phyloP scores from a whole-genome alignment of 64 coral and sea anemone genomes.

The Stichodactyla helianthus region DNA sequence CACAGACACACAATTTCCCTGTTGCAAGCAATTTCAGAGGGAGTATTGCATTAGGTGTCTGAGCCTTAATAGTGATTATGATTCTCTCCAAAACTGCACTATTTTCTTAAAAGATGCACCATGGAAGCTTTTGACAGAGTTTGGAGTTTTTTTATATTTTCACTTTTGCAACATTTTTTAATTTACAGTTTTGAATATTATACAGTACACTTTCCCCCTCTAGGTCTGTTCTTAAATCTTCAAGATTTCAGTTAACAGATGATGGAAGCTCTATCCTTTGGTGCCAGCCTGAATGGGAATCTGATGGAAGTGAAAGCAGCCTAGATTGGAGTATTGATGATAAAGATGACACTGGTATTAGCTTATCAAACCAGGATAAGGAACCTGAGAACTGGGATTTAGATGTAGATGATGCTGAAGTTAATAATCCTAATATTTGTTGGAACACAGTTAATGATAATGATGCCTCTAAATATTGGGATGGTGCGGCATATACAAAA shows the following conservation, averaged over 20 bases:
- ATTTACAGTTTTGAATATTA: no score
- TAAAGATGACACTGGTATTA: background rate
- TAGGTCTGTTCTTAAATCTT: conserved; percentile 29
- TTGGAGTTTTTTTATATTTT: no score
- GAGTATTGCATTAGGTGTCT: no score
- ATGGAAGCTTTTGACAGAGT: no score
- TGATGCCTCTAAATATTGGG: conserved; percentile 25
- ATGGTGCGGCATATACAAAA: background rate
- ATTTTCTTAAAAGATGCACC: no score
- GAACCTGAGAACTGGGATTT: conserved; percentile 28
- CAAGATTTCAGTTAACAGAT: conserved; percentile 33
- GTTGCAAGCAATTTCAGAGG: no score
- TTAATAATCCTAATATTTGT: conserved; percentile 21
- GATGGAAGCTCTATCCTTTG: conserved; percentile 34
- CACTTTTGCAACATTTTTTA: no score
- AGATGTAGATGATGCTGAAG: background rate
- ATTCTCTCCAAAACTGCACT: no score
- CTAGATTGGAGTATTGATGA: background rate
- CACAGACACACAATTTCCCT: no score
- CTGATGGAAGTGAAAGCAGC: conserved; percentile 2
- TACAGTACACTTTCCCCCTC: background rate
- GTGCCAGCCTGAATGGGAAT: background rate
- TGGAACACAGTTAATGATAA: conserved; percentile 16
- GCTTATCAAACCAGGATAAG: background rate
- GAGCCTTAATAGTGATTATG: no score